Conservation (phyloP, 2,797 vertebrate genomes). For the Leptoclinus maculatus region DNA sequence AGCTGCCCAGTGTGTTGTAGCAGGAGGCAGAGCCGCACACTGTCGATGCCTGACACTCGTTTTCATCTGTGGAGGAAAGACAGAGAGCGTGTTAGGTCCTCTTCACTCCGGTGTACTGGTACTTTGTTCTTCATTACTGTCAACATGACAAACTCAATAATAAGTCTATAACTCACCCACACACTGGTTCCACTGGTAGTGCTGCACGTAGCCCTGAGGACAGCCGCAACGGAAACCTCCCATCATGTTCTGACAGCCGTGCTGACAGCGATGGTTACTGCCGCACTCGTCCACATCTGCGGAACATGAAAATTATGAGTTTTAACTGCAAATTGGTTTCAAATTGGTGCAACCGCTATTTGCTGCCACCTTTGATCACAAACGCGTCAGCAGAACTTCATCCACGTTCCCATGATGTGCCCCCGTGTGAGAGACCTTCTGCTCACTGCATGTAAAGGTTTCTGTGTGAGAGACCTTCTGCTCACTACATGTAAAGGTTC, state of each 20-base stretch:
- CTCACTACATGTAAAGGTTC: too few species aligned
- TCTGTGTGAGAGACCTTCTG: too few species aligned
- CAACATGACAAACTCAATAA: neutral
- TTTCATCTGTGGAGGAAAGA: constrained; percentile 89
- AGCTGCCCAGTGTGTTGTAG: constrained; percentile 98
- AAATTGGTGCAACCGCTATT: neutral
- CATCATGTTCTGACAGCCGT: constrained; percentile 98
- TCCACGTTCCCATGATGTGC: neutral
- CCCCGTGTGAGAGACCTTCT: neutral
- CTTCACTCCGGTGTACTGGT: neutral
- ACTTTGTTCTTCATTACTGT: neutral
- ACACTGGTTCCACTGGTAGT: constrained; percentile 99
- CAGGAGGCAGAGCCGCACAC: constrained; percentile 96
- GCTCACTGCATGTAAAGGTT: neutral
- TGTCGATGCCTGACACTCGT: constrained; percentile 89
- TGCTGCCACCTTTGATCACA: neutral
- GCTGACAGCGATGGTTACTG: constrained; percentile 96
- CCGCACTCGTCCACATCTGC: constrained; percentile 96
- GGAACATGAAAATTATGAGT: neutral
- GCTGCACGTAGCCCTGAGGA: constrained; percentile 97
- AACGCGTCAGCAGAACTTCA: neutral
- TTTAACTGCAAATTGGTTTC: neutral
- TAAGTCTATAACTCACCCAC: constrained; percentile 88
- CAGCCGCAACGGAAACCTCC: constrained; percentile 97
- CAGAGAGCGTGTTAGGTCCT: neutral